phyloP scores from a whole-genome alignment of 2,797 vertebrate genomes.

The Sebastes elongatus region DNA sequence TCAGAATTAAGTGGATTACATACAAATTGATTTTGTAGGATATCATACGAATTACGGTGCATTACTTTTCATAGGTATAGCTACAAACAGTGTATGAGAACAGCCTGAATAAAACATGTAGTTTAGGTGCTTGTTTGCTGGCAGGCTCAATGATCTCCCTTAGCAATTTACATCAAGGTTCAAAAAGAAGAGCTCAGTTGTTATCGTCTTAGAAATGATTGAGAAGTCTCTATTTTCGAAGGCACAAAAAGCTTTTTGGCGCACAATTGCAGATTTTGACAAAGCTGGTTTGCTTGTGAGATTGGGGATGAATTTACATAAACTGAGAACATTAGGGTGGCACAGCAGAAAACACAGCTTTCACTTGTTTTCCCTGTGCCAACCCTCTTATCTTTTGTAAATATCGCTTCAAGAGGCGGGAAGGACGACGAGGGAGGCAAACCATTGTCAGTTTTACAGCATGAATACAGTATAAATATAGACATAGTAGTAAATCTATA shows the following conservation, averaged over 20 bases:
- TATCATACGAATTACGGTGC: no score
- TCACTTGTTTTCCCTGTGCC: neutral
- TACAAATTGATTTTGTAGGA: no score
- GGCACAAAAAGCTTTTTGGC: neutral
- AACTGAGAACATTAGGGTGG: neutral
- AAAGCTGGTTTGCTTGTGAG: neutral
- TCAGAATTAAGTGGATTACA: rapidly evolving
- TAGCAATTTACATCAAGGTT: neutral
- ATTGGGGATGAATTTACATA: neutral
- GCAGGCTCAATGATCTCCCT: neutral
- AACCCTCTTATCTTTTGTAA: neutral
- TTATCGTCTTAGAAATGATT: neutral
- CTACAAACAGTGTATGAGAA: no score
- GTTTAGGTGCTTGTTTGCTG: neutral
- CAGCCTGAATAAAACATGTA: neutral
- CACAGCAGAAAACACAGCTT: neutral
- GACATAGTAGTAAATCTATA: neutral
- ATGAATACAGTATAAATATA: neutral
- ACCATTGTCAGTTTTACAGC: neutral
- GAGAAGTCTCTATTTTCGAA: neutral
- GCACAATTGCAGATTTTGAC: neutral
- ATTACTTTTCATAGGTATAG: no score
- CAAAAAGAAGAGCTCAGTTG: neutral
- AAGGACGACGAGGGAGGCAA: neutral
- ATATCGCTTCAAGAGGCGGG: neutral